Percentiles rank a stretch among this genome's conserved stretches.
phyloP scores from a whole-genome alignment of 2,888 invertebrate species.

The Euplagia quadripunctaria region DNA sequence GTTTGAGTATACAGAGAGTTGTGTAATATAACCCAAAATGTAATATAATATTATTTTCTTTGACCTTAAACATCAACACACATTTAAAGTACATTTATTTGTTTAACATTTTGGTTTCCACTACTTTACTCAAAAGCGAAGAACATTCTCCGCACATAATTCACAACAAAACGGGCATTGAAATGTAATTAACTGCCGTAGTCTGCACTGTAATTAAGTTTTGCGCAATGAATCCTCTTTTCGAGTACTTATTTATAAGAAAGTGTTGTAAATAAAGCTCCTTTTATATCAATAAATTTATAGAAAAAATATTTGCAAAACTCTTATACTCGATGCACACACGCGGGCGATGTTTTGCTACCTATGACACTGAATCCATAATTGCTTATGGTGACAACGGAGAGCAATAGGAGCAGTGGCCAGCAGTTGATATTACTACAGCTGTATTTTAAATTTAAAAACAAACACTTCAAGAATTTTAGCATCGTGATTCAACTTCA shows the following conservation, averaged over 20 bases:
- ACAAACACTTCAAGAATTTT: background rate
- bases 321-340: background rate
- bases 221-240: conserved; percentile 41
- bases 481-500: background rate
- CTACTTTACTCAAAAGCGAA: conserved; percentile 26
- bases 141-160: conserved; percentile 45
- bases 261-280: background rate
- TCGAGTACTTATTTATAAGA: conserved; percentile 15
- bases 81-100: background rate
- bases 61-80: no score
- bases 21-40: no score
- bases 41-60: no score
- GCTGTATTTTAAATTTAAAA: background rate
- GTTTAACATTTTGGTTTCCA: conserved; percentile 24
- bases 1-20: no score
- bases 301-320: background rate
- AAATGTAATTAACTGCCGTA: conserved; percentile 50
- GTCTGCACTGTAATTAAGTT: conserved; percentile 52
- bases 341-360: no score
- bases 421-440: no score
- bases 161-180: conserved; percentile 47
- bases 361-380: no score
- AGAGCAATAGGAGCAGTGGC: no score
- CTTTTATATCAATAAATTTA: background rate
- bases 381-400: no score